Evolutionary conservation across 1,140 invertebrate genomes (phyloP).

Genomic region (Spodoptera frugiperda): DNA sequence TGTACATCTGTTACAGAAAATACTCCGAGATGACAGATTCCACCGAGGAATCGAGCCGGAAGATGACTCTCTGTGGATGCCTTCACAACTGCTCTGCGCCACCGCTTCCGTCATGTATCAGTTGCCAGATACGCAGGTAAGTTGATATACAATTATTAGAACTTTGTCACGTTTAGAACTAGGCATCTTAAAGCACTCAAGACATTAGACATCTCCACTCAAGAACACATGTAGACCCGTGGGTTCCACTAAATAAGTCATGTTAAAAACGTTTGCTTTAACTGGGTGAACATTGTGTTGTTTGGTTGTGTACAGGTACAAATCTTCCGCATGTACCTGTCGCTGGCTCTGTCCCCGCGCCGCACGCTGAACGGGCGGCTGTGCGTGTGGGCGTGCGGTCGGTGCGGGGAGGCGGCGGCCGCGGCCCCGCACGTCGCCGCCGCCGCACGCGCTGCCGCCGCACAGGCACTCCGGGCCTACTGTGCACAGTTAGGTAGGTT

Average conservation of each 20-base stretch:
- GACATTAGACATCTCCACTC: too few species aligned
- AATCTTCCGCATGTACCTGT: slow-evolving; percentile 91
- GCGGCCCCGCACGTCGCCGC: slow-evolving; percentile 91
- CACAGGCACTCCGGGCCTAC: slow-evolving; percentile 93
- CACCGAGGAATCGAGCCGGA: slow-evolving; percentile 96
- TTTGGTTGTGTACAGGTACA: slow-evolving; percentile 76
- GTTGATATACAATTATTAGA: neutral
- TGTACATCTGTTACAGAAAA: slow-evolving; percentile 89
- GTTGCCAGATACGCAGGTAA: slow-evolving; percentile 82
- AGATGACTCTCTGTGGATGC: slow-evolving; percentile 96
- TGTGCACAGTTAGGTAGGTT: slow-evolving; percentile 91
- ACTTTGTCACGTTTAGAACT: too few species aligned
- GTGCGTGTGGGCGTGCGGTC: slow-evolving; percentile 91
- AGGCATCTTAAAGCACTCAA: too few species aligned
- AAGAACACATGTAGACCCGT: too few species aligned
- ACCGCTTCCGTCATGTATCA: slow-evolving; percentile 91
- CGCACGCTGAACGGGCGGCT: slow-evolving; percentile 94
- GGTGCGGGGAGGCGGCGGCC: slow-evolving; percentile 89
- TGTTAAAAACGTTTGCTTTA: too few species aligned
- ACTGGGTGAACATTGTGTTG: too few species aligned
- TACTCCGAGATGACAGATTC: slow-evolving; percentile 95
- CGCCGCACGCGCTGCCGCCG: slow-evolving; percentile 93
- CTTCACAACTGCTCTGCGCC: slow-evolving; percentile 94
- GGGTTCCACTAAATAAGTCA: too few species aligned
- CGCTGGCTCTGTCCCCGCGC: slow-evolving; percentile 92